Evolutionary conservation across 2,113 vertebrate species (phyloP), one percentile per base, ranked within the genome.

Genomic region (Perognathus longimembris): DNA sequence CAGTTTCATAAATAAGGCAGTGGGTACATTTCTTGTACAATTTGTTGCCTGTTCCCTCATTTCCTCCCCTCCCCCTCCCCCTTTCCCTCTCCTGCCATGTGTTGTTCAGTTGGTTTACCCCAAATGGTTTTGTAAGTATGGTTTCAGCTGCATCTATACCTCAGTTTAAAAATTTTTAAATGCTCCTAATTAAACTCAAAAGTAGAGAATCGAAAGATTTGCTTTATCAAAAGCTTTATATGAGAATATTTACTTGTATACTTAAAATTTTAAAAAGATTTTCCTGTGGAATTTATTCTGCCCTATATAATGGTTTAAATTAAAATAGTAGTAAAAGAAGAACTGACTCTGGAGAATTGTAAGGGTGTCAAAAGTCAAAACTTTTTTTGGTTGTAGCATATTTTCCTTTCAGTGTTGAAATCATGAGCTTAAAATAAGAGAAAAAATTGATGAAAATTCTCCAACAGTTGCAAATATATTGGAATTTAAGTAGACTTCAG

Each of bases 401-500:
- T 66, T 32, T 70, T 92, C 0, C 1, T 61, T 76, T 85, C 21
- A 63, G 50, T 85, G 32, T 26, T 70, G 66, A 94, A 96, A 90
- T 0, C 67, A 45, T 45, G 75, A 97, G 42, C 59, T 92, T 92
- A 73, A 95, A 96, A 71, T n/a, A 26, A 28, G 3, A 34, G 17
- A 4, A 10, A n/a, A 57, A 32, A 40, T 34, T 42, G 85, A 94
- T 71, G 6, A 93, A 94, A 18, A 78, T 45, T 81, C 84, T 69
- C 63, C 69, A 82, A 89, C 0, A 1, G 26, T 73, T 84, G 81
- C 36, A 34, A 93, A 84, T 85, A 86, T 77, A 63, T 6, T 85
- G 67, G 50, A 0, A 7, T 89, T 89, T 59, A 91, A 96, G 82
- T 88, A 76, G 85, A 69, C 40, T 50, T 87, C 91, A 93, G 71